These are phyloP conservation scores for Vultur gryphus DNA, from an alignment of 2,797 vertebrate genomes.

Conservation along the genomic window DNA sequence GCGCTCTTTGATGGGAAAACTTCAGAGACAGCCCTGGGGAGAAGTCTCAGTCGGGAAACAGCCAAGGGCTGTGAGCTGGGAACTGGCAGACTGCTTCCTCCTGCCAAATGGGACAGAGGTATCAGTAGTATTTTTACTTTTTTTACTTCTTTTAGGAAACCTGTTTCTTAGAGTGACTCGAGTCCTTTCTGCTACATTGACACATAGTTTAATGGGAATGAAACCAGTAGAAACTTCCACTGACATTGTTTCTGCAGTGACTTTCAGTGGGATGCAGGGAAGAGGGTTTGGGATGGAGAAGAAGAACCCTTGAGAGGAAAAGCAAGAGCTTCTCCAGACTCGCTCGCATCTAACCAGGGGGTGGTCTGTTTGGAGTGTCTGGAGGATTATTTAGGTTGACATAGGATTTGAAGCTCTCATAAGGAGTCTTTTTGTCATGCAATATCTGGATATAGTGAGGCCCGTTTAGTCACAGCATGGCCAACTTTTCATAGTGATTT, in stretches of 20 bases:
- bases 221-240: not conserved
- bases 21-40: not conserved
- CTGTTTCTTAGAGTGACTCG: not conserved
- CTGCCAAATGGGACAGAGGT: not conserved
- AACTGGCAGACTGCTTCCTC: not conserved
- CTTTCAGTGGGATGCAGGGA: not conserved
- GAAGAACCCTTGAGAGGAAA: not conserved
- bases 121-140: not conserved
- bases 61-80: not conserved
- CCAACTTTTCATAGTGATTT: not conserved
- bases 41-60: not conserved
- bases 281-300: not conserved
- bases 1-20: not conserved
- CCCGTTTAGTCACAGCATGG: not conserved
- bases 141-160: not conserved
- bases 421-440: not conserved
- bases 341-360: fast-evolving
- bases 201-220: not conserved
- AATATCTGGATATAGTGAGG: not conserved
- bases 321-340: not conserved
- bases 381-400: not conserved
- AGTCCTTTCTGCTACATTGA: not conserved
- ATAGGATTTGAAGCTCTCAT: not conserved
- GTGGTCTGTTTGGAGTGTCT: not conserved
- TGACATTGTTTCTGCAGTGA: not conserved